Evolutionary conservation across 2,797 vertebrate species (phyloP), one percentile per base, ranked within the genome.

Genomic region (Pelobates cultripes): DNA sequence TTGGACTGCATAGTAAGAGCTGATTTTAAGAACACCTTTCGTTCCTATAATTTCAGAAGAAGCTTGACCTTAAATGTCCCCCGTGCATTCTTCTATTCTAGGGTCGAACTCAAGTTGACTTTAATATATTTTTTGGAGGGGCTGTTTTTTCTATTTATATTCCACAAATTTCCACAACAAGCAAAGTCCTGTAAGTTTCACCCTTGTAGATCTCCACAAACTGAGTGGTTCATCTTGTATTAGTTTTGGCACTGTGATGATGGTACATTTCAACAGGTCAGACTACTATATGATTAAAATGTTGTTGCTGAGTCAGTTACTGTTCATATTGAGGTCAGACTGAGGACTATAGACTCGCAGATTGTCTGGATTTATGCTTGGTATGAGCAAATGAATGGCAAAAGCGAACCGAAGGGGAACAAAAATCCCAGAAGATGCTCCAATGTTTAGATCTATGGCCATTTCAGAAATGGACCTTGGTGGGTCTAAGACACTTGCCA

Each of bases 31-130:
- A 78, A 69, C 81, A 83, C 71, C 76, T 83, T 60, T 64, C 61
- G 43, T 78, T 83, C 67, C 71, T 74, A 79, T 79, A 7, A 70
- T 75, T 83, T 75, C 44, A 78, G 47, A 53, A 69, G 64, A 70
- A 14, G 15, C 60, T 83, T 83, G 70, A 78, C 81, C 81, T 83
- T 83, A 83, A 83, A 83, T 73, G 76, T 64, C 60, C 81, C 44
- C 61, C 57, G 61, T 6, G 40, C 71, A 70, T 70, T 70, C 53
- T 69, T 79, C 76, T 78, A 75, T 78, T 83, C 61, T 83, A 63
- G 70, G 69, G 61, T 8, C 57, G 75, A 53, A 75, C 44, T 79
- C 78, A 7, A 79, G 76, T 68, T 73, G 73, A 53, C 55, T 64
- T 28, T 17, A 28, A 28, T 28, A 28, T 28, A 28, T 45, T 42